Base-by-base conservation (phyloP, 1,140 invertebrate species). In the Drosophila punjabiensis region DNA sequence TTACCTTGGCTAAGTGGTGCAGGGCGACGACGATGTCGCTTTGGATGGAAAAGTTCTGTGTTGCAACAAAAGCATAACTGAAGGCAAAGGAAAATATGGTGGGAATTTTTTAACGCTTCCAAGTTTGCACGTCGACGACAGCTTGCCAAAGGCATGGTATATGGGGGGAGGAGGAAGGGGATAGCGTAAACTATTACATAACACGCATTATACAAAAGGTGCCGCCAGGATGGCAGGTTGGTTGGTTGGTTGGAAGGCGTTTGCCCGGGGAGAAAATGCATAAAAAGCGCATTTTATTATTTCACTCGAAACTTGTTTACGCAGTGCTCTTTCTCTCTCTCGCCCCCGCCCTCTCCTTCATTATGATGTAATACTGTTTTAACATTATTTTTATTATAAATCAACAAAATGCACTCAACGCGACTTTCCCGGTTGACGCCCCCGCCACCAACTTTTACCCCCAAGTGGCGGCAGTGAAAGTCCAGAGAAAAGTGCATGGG, bases 311-410 rank as follows among this genome's bases (percentile, higher is more conserved):
- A 88, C 73, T 89, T 88, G 85, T 88, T 88, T 88, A 89, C 85
- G 81, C 70, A 69, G 81, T 68, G 52, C 47, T 76, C 35, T 52
- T 24, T 24, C 47, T 53, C 37, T 41, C 11, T 20, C 18, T 5
- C 5, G n/a, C n/a, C n/a, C n/a, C 11, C 48, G n/a, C 28, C 33
- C 69, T 41, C 82, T 66, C 79, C 61, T 86, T 87, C 84, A 86
- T 86, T 86, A 86, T 87, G 69, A 71, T 79, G 83, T 86, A 82
- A 86, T 86, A 86, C 79, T 79, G 86, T 87, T 85, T 86, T 82
- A 87, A 86, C 83, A 86, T 86, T 86, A 86, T 87, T 87, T 86
- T 86, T 87, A 87, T 86, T 86, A 86, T 86, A 86, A 86, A 86
- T 86, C 83, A 86, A 86, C 76, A 82, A 73, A 86, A 82, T 86